Conservation (phyloP, 1,140 invertebrate species). For the Drosophila auraria region DNA sequence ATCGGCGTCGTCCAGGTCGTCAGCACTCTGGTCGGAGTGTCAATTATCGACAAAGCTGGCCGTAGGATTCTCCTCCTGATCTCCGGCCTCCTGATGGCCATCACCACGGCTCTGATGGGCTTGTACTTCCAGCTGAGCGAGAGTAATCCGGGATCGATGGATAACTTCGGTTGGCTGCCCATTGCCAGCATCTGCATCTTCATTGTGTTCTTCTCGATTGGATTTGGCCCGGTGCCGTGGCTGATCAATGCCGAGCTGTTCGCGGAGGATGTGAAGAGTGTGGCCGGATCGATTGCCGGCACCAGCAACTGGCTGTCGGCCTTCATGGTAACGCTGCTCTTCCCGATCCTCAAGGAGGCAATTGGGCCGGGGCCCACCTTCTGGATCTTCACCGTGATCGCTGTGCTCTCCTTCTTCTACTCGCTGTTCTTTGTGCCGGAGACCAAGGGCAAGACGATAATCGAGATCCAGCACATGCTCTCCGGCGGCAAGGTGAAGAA, state of each 20-base stretch:
- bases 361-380: conserved; percentile 88
- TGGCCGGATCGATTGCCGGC: conserved; percentile 90
- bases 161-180: conserved; percentile 89
- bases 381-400: conserved; percentile 91
- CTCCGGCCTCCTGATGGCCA: conserved; percentile 88
- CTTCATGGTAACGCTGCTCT: conserved; percentile 92
- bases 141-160: conserved; percentile 37
- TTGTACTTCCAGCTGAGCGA: conserved; percentile 88
- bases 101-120: conserved; percentile 88
- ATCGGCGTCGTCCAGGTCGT: conserved; percentile 91
- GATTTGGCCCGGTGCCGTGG: conserved; percentile 93
- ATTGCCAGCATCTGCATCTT: conserved; percentile 90
- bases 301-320: conserved; percentile 92
- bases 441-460: conserved; percentile 89
- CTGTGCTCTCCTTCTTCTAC: conserved; percentile 88
- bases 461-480: conserved; percentile 86
- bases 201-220: conserved; percentile 91
- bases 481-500: conserved; percentile 47
- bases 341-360: conserved; percentile 74
- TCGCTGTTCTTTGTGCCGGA: conserved; percentile 88
- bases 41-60: conserved; percentile 89
- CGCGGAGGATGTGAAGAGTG: conserved; percentile 90
- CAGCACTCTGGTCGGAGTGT: conserved; percentile 88
- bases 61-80: conserved; percentile 89
- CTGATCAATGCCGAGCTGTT: conserved; percentile 91